phyloP scores from a whole-genome alignment of 2,888 invertebrate genomes.

The Dugesia japonica region DNA sequence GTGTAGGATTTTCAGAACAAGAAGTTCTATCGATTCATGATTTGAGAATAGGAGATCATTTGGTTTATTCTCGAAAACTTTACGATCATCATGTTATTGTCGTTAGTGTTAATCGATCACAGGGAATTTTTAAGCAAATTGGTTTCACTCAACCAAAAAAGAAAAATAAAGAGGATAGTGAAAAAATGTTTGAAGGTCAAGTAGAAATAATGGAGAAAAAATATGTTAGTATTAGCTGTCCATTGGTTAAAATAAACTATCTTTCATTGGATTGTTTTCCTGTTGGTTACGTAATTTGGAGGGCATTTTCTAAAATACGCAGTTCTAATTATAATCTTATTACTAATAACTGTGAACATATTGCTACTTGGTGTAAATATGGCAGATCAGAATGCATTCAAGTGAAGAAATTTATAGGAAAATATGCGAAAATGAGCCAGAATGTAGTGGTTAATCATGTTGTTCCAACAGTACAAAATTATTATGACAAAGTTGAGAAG shows the following conservation, averaged over 20 bases:
- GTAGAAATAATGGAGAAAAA: not conserved
- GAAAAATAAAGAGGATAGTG: not conserved
- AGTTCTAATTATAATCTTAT: not conserved
- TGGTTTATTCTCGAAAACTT: not conserved
- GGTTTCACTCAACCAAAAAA: not conserved
- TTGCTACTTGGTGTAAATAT: constrained; percentile 17
- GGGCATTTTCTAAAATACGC: not conserved
- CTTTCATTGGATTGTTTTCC: constrained; percentile 23
- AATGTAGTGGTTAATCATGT: not conserved
- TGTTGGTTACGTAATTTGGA: not conserved
- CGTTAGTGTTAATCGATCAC: not conserved
- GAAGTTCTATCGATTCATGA: not conserved
- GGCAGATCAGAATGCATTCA: not conserved
- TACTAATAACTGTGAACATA: constrained; percentile 24
- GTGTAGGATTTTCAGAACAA: not conserved
- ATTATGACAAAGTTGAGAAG: too few relatives aligned
- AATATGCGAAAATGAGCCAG: not conserved
- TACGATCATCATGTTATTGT: constrained; percentile 23
- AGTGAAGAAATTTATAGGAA: not conserved
- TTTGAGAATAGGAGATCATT: not conserved
- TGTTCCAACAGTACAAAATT: too few relatives aligned
- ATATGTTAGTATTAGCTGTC: not conserved
- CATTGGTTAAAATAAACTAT: not conserved
- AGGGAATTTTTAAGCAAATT: constrained; percentile 16
- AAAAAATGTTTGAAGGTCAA: not conserved